Evolutionary conservation across 2,888 invertebrate genomes (phyloP).

Genomic region (Melanophora roralis): DNA sequence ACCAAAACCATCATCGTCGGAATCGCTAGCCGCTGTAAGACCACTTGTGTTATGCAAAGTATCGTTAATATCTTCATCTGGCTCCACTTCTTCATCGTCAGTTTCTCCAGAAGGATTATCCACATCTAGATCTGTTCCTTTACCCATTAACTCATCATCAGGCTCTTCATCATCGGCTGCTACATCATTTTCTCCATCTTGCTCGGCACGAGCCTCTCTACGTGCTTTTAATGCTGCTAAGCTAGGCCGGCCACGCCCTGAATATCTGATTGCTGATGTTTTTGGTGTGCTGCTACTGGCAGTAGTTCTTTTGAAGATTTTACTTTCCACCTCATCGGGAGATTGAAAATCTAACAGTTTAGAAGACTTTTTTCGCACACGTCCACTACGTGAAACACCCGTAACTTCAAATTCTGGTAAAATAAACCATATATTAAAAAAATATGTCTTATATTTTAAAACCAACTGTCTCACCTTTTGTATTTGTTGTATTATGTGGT

Average conservation of each 20-base stretch:
- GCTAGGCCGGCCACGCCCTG: constrained; percentile 63
- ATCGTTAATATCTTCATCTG: constrained; percentile 47
- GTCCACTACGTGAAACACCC: constrained; percentile 91
- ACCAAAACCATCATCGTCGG: constrained; percentile 73
- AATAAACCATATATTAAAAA: not conserved
- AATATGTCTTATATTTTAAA: not conserved
- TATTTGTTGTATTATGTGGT: constrained; percentile 31
- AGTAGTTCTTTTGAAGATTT: constrained; percentile 58
- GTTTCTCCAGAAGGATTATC: constrained; percentile 63
- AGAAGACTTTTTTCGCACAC: constrained; percentile 95
- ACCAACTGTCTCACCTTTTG: constrained; percentile 32
- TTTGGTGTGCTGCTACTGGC: constrained; percentile 24
- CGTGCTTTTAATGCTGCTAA: constrained; percentile 61
- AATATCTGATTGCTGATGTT: constrained; percentile 5
- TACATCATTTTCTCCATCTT: constrained; percentile 58
- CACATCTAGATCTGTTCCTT: constrained; percentile 46
- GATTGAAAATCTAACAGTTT: constrained; percentile 96
- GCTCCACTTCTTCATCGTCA: constrained; percentile 62
- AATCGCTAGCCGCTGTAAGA: constrained; percentile 44
- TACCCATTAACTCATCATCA: constrained; percentile 50
- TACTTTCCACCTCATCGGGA: constrained; percentile 86
- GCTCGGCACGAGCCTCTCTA: not conserved
- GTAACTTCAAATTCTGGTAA: constrained; percentile 79
- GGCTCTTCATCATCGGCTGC: constrained; percentile 62
- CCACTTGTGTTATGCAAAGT: constrained; percentile 47